Evolutionary conservation across 2,797 vertebrate species (phyloP).

Genomic region (Leptatherina wallacei): DNA sequence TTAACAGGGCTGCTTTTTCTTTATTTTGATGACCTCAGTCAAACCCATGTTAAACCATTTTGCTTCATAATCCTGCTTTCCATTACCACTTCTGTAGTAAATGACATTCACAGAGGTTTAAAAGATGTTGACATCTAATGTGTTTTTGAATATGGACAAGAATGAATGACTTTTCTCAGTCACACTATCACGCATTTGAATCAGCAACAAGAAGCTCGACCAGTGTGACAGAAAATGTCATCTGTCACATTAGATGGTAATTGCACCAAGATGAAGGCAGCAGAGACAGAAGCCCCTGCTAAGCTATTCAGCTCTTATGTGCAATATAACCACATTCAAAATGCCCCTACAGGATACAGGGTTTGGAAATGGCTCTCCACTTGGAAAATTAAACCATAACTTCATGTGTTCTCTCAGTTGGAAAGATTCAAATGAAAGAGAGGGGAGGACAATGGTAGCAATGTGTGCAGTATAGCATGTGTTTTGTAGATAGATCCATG

Average conservation of each 20-base stretch:
- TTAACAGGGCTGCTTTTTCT: slow-evolving; percentile 7
- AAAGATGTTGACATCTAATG: slow-evolving; percentile 34
- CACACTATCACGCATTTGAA: slow-evolving; percentile 56
- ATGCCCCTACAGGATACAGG: slow-evolving; percentile 13
- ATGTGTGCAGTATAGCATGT: slow-evolving; percentile 5
- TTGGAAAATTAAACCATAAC: slow-evolving; percentile 32
- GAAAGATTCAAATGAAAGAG: slow-evolving; percentile 9
- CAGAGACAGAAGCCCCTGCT: slow-evolving; percentile 42
- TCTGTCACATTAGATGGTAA: slow-evolving; percentile 74
- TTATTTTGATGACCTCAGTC: slow-evolving; percentile 14
- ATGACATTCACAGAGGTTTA: slow-evolving; percentile 12
- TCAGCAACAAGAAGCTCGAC: slow-evolving; percentile 42
- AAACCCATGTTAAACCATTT: slow-evolving; percentile 27
- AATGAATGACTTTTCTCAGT: slow-evolving; percentile 47
- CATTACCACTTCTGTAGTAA: slow-evolving; percentile 10
- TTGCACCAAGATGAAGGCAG: slow-evolving; percentile 56
- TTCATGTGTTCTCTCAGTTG: slow-evolving; percentile 18
- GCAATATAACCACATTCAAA: slow-evolving; percentile 29
- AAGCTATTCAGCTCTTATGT: slow-evolving; percentile 57
- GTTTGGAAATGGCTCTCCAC: background rate
- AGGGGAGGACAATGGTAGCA: background rate
- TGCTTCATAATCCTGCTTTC: slow-evolving; percentile 17
- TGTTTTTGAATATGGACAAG: slow-evolving; percentile 35
- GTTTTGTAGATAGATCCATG: slow-evolving; percentile 33
- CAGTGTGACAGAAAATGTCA: slow-evolving; percentile 68